Percentiles rank a stretch among this genome's conserved stretches.
phyloP scores from a whole-genome alignment of 2,888 invertebrate genomes.

The Zaprionus obscuricornis region DNA sequence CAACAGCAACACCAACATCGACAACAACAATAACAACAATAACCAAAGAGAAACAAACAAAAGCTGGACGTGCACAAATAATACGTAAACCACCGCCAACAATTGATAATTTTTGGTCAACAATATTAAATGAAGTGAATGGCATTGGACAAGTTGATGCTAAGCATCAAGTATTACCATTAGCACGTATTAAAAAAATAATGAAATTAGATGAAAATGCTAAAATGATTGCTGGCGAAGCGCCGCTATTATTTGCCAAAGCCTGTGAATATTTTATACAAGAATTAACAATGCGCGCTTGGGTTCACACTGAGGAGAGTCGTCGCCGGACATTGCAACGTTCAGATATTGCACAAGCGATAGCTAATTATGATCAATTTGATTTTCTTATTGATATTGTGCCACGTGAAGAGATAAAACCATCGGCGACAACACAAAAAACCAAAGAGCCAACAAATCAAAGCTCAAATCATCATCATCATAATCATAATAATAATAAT shows the following conservation, averaged over 20 bases:
- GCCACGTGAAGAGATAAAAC: conserved; percentile 96
- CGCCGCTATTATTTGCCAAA: conserved; percentile 98
- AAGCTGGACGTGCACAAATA: conserved; percentile 55
- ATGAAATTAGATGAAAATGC: conserved; percentile 99
- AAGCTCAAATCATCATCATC: conserved; percentile 36
- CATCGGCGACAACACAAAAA: conserved; percentile 84
- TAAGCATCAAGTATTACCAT: conserved; percentile 95
- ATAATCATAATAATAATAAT: too few relatives aligned
- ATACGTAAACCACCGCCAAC: conserved; percentile 83
- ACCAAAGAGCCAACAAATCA: conserved; percentile 55
- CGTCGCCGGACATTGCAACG: conserved; percentile 96
- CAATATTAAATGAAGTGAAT: conserved; percentile 91
- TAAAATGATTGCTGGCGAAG: conserved; percentile 99
- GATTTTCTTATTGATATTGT: conserved; percentile 99
- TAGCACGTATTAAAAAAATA: conserved; percentile 99
- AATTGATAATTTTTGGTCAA: conserved; percentile 92
- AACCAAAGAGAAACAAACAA: conserved; percentile 67
- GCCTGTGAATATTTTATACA: conserved; percentile 99
- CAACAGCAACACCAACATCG: conserved; percentile 14
- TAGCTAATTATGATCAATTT: conserved; percentile 98
- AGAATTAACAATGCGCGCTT: conserved; percentile 97
- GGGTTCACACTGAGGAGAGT: conserved; percentile 99
- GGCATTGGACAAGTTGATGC: conserved; percentile 91
- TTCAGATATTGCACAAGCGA: conserved; percentile 99
- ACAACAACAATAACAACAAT: conserved; percentile 16